Evolutionary conservation across 1,140 invertebrate species (phyloP).

Genomic region (Orius insidiosus): DNA sequence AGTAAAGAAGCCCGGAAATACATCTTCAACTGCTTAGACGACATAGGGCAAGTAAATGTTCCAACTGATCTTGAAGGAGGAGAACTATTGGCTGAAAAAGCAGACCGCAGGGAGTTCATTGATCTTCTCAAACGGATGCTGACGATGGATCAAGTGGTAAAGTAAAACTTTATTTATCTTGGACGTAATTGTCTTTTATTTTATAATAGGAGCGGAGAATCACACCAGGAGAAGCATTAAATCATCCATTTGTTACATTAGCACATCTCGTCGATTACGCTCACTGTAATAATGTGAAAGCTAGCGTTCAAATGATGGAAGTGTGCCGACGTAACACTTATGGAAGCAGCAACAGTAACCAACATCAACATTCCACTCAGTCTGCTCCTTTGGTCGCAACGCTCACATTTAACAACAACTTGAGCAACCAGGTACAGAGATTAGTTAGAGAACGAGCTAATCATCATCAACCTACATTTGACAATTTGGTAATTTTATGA

Average conservation of each 20-base stretch:
- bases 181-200: not conserved
- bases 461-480: slow-evolving; percentile 28
- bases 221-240: slow-evolving; percentile 85
- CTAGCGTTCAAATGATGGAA: slow-evolving; percentile 93
- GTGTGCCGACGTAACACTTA: slow-evolving; percentile 53
- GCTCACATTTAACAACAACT: slow-evolving; percentile 67
- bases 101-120: slow-evolving; percentile 89
- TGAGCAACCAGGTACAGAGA: slow-evolving; percentile 41
- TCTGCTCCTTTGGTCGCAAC: slow-evolving; percentile 58
- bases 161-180: not conserved
- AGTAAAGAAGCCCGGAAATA: slow-evolving; percentile 99
- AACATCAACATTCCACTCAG: slow-evolving; percentile 35
- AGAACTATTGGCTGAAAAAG: slow-evolving; percentile 88
- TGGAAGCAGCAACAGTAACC: slow-evolving; percentile 29
- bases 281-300: slow-evolving; percentile 90
- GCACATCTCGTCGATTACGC: slow-evolving; percentile 90
- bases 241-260: slow-evolving; percentile 85
- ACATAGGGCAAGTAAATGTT: slow-evolving; percentile 89
- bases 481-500: slow-evolving; percentile 33
- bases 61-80: slow-evolving; percentile 90
- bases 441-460: slow-evolving; percentile 15
- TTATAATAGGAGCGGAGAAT: slow-evolving; percentile 73
- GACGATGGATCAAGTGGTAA: slow-evolving; percentile 84
- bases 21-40: slow-evolving; percentile 98
- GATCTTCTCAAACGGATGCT: slow-evolving; percentile 93